phyloP scores from a whole-genome alignment of 2,797 vertebrate genomes.

The Lithobates pipiens region DNA sequence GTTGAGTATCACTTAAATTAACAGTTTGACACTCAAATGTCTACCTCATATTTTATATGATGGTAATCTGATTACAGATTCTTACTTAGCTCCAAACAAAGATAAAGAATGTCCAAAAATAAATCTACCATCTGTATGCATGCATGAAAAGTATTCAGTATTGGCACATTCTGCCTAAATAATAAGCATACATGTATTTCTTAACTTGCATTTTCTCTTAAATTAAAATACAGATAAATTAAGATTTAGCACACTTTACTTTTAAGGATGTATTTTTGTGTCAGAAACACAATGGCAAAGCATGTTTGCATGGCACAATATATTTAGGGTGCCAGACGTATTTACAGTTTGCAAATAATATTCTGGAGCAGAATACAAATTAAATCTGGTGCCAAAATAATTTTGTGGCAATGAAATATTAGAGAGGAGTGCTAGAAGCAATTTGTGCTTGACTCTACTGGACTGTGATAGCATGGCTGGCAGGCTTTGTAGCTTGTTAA shows the following conservation, averaged over 20 bases:
- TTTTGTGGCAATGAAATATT: slow-evolving; percentile 49
- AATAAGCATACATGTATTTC: neutral
- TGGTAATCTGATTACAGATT: slow-evolving; percentile 10
- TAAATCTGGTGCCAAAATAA: slow-evolving; percentile 44
- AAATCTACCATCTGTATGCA: neutral
- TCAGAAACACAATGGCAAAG: neutral
- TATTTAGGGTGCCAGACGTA: slow-evolving; percentile 1
- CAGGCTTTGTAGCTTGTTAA: slow-evolving; percentile 58
- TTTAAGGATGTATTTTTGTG: neutral
- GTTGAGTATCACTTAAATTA: neutral
- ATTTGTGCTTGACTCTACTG: slow-evolving; percentile 55
- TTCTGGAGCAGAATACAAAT: slow-evolving; percentile 38
- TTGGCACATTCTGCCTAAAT: neutral
- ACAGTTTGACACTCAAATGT: neutral
- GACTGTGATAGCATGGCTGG: slow-evolving; percentile 58
- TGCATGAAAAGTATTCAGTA: neutral
- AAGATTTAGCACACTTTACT: neutral
- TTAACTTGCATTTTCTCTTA: neutral
- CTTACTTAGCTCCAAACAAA: neutral
- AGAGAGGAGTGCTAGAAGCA: slow-evolving; percentile 47
- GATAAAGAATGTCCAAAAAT: slow-evolving; percentile 18
- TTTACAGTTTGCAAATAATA: slow-evolving; percentile 43
- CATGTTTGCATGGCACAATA: slow-evolving; percentile 16
- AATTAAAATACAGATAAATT: neutral
- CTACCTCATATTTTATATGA: neutral